These are phyloP conservation scores for Sminthurides bifidus DNA, from an alignment of 1,140 invertebrate genomes.

Conservation along the genomic window DNA sequence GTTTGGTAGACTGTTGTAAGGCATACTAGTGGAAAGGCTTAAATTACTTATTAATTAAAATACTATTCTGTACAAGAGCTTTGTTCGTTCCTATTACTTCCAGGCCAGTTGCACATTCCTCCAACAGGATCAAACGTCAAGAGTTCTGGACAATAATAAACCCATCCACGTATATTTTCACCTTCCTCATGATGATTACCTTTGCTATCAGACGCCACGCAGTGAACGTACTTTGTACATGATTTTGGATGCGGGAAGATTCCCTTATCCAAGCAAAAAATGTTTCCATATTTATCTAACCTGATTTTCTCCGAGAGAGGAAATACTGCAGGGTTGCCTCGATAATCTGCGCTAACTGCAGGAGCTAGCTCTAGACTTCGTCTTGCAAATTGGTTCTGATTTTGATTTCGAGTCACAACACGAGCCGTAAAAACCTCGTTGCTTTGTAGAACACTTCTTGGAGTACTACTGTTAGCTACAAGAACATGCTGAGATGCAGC, in stretches of 20 bases:
- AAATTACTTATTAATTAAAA: not conserved
- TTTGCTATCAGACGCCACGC: conserved; percentile 59
- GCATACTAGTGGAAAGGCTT: not conserved
- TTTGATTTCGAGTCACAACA: no score
- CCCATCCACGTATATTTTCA: conserved; percentile 51
- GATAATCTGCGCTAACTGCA: not conserved
- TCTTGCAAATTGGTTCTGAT: conserved; percentile 2
- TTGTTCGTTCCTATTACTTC: conserved; percentile 11
- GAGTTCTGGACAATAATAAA: conserved; percentile 71
- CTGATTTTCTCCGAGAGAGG: conserved; percentile 47
- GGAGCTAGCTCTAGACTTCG: conserved; percentile 4
- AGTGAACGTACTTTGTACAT: conserved; percentile 78
- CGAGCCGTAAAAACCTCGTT: no score
- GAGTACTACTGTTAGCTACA: conserved; percentile 16
- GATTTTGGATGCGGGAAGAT: conserved; percentile 77
- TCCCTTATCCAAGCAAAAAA: conserved; percentile 71
- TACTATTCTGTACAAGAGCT: conserved; percentile 1
- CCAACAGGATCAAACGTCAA: conserved; percentile 75
- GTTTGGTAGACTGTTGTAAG: no score
- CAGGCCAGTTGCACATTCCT: conserved; percentile 78
- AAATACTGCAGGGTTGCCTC: conserved; percentile 11
- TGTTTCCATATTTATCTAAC: conserved; percentile 46
- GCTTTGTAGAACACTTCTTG: not conserved
- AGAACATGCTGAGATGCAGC: conserved; percentile 43
- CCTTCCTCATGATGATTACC: conserved; percentile 61